These are phyloP conservation scores for Ophion slaviceki DNA, from an alignment of 2,888 invertebrate species.

Conservation along the genomic window DNA sequence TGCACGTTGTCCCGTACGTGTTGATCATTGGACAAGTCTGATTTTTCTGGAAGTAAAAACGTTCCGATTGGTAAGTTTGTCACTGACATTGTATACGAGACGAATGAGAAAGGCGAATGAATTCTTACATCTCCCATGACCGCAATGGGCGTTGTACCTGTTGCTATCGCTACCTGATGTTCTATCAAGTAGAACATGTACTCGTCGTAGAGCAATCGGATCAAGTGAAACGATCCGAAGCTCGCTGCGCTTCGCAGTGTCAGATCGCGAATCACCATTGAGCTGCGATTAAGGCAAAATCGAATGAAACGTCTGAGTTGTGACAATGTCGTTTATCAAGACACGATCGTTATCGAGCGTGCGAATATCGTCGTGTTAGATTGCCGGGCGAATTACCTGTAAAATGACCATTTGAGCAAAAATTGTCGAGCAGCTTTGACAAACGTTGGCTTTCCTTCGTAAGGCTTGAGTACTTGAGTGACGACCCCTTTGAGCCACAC, in stretches of 20 bases:
- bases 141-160: conserved; percentile 96
- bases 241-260: conserved; percentile 98
- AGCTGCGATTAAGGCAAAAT: conserved; percentile 85
- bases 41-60: conserved; percentile 77
- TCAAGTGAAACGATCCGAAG: conserved; percentile 99
- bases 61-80: background rate
- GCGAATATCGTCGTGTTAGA: no score
- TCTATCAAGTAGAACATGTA: conserved; percentile 99
- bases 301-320: no score
- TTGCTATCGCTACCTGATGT: conserved; percentile 96
- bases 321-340: background rate
- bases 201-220: conserved; percentile 98
- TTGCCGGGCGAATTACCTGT: conserved; percentile 86
- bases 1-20: conserved; percentile 77
- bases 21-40: conserved; percentile 80
- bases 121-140: conserved; percentile 91
- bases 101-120: background rate
- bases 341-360: background rate
- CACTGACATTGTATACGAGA: conserved; percentile 6
- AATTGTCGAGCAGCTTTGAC: conserved; percentile 95
- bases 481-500: conserved; percentile 98
- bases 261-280: conserved; percentile 98
- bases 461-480: conserved; percentile 93
- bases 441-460: conserved; percentile 93
- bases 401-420: conserved; percentile 99